Conservation (phyloP, 2,797 vertebrate genomes). For the Acipenser oxyrinchus region DNA sequence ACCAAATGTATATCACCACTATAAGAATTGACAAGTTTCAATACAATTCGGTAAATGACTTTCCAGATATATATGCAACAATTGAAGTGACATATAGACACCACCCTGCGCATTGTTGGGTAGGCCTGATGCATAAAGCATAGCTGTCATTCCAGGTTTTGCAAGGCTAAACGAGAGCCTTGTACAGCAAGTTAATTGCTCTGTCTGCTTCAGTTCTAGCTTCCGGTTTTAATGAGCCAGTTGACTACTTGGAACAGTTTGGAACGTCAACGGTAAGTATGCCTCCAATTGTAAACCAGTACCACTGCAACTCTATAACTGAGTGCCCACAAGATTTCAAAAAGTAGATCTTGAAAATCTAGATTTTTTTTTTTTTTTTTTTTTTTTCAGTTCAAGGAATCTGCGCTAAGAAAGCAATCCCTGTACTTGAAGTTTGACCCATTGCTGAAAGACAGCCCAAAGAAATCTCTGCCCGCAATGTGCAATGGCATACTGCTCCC, state of each 20-base stretch:
- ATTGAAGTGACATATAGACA: too few species aligned
- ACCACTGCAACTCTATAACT: too few species aligned
- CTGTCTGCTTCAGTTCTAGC: constrained; percentile 62
- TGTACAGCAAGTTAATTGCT: constrained; percentile 3
- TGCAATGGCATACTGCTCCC: constrained; percentile 24
- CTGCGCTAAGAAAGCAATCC: constrained; percentile 86
- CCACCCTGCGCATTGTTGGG: too few species aligned
- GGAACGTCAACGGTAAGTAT: constrained; percentile 75
- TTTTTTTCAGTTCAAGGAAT: constrained; percentile 79
- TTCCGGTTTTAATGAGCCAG: constrained; percentile 60
- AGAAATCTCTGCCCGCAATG: constrained; percentile 30
- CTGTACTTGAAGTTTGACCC: constrained; percentile 95
- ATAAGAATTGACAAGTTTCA: too few species aligned
- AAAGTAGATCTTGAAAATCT: too few species aligned
- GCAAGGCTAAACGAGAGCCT: background rate
- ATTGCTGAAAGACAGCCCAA: constrained; percentile 82
- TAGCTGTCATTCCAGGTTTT: too few species aligned
- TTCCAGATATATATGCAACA: too few species aligned
- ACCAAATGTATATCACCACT: too few species aligned
- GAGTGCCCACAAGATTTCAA: too few species aligned
- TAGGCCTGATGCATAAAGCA: too few species aligned
- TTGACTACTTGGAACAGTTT: constrained; percentile 94
- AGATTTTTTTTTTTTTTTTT: background rate
- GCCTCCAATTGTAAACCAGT: background rate
- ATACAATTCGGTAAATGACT: too few species aligned